Base-by-base conservation (phyloP, 2,888 invertebrate genomes). In the Taphrorychus bicolor region DNA sequence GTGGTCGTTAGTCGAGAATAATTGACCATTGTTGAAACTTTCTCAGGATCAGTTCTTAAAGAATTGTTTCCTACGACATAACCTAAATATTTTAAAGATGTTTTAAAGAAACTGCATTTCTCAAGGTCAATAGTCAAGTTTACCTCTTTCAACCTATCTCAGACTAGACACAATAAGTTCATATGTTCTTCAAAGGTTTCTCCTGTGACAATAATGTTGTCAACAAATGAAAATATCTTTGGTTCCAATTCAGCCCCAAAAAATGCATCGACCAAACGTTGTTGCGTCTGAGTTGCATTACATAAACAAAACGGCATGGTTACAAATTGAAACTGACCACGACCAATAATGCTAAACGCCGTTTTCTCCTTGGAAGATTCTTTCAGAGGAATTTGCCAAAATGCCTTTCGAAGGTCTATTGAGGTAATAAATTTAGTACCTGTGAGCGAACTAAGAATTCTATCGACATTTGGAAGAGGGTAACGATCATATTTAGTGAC, bases 51-150 rank as follows among this genome's bases (percentile, higher is more conserved):
- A 0, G n/a, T n/a, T n/a, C n/a, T n/a, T n/a, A n/a, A n/a, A n/a
- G n/a, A n/a, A n/a, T n/a, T n/a, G n/a, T n/a, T 75, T 75, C 73
- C 74, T 2, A 77, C 72, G 5, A 78, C 22, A 66, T 60, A 76
- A 2, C 76, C 77, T 7, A 52, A 21, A 41, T 42, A 60, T 22
- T 52, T 59, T 11, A 59, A 49, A 3, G 16, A 32, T 1, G 49
- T 59, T 18, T 19, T 52, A 41, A 54, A 54, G 17, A 75, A 23
- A 2, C 16, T 42, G 5, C 71, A 70, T 65, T 73, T 75, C 17
- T 66, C 52, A 0, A 62, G 18, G 49, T 66, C 66, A 11, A 70
- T 45, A 5, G 65, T 70, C 7, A 70, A 14, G 40, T 57, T 59
- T 11, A 66, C 70, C 3, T 65, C 59, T 24, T 24, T 22, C 9